Percentiles rank a stretch among this genome's conserved stretches.
phyloP scores from a whole-genome alignment of 35 echinoderm and acorn worm species.

The Nesometra sesokonis region DNA sequence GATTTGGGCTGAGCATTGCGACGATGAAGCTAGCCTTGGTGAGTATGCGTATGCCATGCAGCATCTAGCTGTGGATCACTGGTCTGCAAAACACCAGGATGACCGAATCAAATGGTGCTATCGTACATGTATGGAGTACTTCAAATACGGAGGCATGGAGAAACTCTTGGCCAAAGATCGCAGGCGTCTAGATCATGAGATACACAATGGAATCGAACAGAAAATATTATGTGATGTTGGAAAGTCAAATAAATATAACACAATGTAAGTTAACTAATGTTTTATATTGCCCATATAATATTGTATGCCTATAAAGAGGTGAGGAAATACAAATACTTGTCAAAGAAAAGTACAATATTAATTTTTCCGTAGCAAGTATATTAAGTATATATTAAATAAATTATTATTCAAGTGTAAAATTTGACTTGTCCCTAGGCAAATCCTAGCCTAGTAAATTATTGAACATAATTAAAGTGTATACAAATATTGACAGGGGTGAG shows the following conservation, averaged over 20 bases:
- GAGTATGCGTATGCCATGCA: constrained; percentile 99
- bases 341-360: too few relatives aligned
- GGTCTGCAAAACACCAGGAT: constrained; percentile 80
- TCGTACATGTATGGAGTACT: constrained; percentile 81
- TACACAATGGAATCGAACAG: background rate
- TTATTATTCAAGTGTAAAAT: too few relatives aligned
- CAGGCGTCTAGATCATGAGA: constrained; percentile 39
- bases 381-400: too few relatives aligned
- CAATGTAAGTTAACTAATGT: constrained; percentile 85
- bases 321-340: too few relatives aligned
- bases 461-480: too few relatives aligned
- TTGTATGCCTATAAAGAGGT: too few relatives aligned
- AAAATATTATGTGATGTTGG: background rate
- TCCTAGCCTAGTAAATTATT: too few relatives aligned
- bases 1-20: constrained; percentile 85
- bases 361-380: too few relatives aligned
- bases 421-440: too few relatives aligned
- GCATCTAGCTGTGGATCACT: constrained; percentile 88
- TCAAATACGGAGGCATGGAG: constrained; percentile 72
- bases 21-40: constrained; percentile 84
- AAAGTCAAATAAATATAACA: constrained; percentile 59
- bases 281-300: too few relatives aligned
- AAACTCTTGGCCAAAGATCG: constrained; percentile 68
- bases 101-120: constrained; percentile 98
- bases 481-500: too few relatives aligned